Conservation (phyloP, 2,888 invertebrate genomes). For the Agonopterix alstromeriana region DNA sequence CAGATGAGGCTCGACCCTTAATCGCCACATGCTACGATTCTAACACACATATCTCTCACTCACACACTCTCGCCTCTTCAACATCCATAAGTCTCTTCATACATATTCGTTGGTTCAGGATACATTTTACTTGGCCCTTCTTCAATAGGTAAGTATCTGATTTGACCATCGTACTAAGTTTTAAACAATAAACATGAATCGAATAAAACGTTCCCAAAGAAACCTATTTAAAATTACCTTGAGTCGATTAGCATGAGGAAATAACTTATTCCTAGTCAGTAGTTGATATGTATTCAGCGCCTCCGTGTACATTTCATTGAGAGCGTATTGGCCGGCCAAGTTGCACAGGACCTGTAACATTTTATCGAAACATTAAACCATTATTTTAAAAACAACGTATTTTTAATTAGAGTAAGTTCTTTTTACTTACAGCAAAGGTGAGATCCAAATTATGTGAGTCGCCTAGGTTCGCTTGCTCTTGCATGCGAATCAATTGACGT, state of each 20-base stretch:
- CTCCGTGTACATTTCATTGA: constrained; percentile 96
- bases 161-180: not conserved
- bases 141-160: too few relatives aligned
- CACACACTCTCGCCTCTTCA: too few relatives aligned
- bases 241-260: constrained; percentile 93
- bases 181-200: not conserved
- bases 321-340: constrained; percentile 94
- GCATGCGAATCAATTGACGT: constrained; percentile 89
- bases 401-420: not conserved
- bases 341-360: constrained; percentile 91
- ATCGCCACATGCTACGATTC: too few relatives aligned
- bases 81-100: too few relatives aligned
- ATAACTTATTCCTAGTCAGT: constrained; percentile 95
- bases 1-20: too few relatives aligned
- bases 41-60: too few relatives aligned
- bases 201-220: not conserved
- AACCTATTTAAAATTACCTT: constrained; percentile 76
- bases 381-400: not conserved
- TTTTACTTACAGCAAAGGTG: constrained; percentile 89
- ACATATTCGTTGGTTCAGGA: too few relatives aligned
- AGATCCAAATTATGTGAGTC: constrained; percentile 96
- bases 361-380: not conserved
- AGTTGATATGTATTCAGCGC: constrained; percentile 97
- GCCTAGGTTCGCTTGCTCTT: constrained; percentile 93
- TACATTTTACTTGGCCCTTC: too few relatives aligned